A percentile compares a stretch with the other conserved stretches of the same genome.
These are phyloP conservation scores for Coregonus clupeaformis DNA, from an alignment of 2,113 vertebrate genomes.

Conservation along the genomic window DNA sequence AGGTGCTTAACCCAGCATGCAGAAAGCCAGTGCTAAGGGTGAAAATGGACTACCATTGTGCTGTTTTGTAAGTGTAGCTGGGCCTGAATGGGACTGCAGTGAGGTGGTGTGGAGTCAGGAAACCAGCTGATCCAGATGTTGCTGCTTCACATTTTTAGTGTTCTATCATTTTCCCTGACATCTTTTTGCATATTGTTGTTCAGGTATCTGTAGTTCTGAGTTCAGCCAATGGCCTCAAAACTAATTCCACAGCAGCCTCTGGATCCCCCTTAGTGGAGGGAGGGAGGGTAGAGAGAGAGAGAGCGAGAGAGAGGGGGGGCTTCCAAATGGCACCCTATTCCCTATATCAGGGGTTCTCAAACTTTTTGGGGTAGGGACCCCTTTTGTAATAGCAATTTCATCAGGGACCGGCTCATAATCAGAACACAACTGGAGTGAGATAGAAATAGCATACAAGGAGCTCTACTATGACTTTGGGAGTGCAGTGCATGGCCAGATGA, in stretches of 20 bases:
- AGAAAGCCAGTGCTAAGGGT: not conserved
- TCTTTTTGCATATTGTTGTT: slow-evolving; percentile 18
- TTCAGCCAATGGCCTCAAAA: too few species aligned
- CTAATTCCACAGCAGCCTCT: not conserved
- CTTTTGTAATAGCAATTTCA: too few species aligned
- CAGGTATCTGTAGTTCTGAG: not conserved
- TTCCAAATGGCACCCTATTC: too few species aligned
- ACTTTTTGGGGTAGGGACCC: too few species aligned
- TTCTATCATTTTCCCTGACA: slow-evolving; percentile 38
- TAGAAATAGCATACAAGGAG: too few species aligned
- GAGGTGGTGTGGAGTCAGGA: not conserved
- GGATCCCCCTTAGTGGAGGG: not conserved
- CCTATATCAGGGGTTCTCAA: too few species aligned
- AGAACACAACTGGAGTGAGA: too few species aligned
- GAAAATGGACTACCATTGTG: not conserved
- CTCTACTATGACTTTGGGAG: too few species aligned
- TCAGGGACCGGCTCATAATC: too few species aligned
- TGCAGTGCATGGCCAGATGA: too few species aligned
- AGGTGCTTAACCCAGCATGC: not conserved
- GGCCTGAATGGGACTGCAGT: not conserved
- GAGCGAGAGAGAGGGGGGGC: not conserved
- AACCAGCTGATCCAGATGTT: slow-evolving; percentile 32
- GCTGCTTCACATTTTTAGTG: not conserved
- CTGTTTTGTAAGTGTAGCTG: slow-evolving; percentile 10
- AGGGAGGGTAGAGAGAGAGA: not conserved